Percentiles rank a stretch among this genome's conserved stretches.
Evolutionary conservation across 1,140 invertebrate genomes (phyloP).

Genomic region (Polypedilum pembai): DNA sequence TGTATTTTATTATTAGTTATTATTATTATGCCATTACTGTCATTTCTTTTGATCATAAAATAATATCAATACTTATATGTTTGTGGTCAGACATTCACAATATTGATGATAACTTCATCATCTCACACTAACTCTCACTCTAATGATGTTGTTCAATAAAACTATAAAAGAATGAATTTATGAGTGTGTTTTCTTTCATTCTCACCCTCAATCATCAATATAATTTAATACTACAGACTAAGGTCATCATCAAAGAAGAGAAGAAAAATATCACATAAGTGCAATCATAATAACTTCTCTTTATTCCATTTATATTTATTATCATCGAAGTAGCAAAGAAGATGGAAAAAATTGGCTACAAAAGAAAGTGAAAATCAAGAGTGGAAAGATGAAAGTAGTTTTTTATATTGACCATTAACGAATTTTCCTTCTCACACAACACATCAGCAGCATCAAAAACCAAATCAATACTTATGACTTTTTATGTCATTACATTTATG

Average conservation of each 20-base stretch:
- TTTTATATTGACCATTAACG: constrained; percentile 23
- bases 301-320: constrained; percentile 28
- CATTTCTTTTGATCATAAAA: neutral
- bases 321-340: neutral
- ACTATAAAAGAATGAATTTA: neutral
- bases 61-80: too few species aligned
- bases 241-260: neutral
- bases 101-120: too few species aligned
- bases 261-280: neutral
- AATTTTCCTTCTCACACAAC: neutral
- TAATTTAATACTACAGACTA: neutral
- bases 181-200: neutral
- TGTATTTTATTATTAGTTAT: constrained; percentile 9
- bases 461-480: constrained; percentile 28
- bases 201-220: neutral
- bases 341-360: too few species aligned
- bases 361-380: too few species aligned
- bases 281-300: constrained; percentile 28
- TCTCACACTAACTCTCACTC: too few species aligned
- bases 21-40: constrained; percentile 7
- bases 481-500: constrained; percentile 25
- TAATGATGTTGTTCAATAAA: too few species aligned
- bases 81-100: too few species aligned
- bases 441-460: constrained; percentile 3
- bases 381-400: neutral